A percentile compares a stretch with the other conserved stretches of the same genome.
These are phyloP conservation scores for Drosophila mayaguana DNA, from an alignment of 2,888 invertebrate species.

Conservation along the genomic window DNA sequence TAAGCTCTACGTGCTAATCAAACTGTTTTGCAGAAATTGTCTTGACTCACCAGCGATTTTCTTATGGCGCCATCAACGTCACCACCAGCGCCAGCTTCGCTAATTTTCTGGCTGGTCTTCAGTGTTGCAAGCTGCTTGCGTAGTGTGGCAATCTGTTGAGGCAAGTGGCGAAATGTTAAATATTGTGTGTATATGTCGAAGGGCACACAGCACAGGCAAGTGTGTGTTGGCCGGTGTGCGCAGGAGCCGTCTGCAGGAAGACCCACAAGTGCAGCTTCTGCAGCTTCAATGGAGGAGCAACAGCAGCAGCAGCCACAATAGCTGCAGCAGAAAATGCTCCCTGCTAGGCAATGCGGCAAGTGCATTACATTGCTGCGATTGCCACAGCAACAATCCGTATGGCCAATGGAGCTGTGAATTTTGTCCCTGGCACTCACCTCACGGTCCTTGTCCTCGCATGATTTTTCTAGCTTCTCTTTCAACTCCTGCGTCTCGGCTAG, in stretches of 20 bases:
- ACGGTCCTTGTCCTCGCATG: slow-evolving; percentile 87
- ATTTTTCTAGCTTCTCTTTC: slow-evolving; percentile 86
- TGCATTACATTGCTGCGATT: background rate
- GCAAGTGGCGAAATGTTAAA: slow-evolving; percentile 24
- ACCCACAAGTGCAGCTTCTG: slow-evolving; percentile 38
- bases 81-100: slow-evolving; percentile 45
- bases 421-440: slow-evolving; percentile 86
- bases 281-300: slow-evolving; percentile 13
- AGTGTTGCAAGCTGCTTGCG: slow-evolving; percentile 84
- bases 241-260: slow-evolving; percentile 27
- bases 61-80: slow-evolving; percentile 21
- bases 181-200: background rate
- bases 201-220: background rate
- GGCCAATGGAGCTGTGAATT: background rate
- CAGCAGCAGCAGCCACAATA: background rate
- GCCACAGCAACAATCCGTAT: slow-evolving; percentile 1
- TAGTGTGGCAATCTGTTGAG: slow-evolving; percentile 83
- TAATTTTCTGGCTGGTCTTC: slow-evolving; percentile 72
- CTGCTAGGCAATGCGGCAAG: background rate
- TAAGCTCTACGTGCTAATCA: slow-evolving; percentile 27
- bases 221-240: slow-evolving; percentile 1
- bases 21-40: slow-evolving; percentile 19
- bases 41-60: slow-evolving; percentile 79
- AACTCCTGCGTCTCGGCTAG: slow-evolving; percentile 81
- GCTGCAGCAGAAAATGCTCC: background rate